Percentiles rank a stretch among this genome's conserved stretches.
Conservation (phyloP, 2,888 invertebrate species). For the Drosophila colorata region DNA sequence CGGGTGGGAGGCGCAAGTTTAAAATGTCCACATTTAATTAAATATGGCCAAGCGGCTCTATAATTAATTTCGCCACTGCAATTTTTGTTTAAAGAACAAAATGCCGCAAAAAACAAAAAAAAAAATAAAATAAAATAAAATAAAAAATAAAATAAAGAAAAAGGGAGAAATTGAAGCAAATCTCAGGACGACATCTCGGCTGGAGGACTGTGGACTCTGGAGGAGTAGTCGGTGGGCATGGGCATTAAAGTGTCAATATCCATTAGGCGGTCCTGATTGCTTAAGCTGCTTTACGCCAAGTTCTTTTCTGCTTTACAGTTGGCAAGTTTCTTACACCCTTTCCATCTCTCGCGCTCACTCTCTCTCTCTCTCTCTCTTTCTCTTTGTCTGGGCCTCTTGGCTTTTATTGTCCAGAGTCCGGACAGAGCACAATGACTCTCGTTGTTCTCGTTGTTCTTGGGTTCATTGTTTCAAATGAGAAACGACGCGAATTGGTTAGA, state of each 20-base stretch:
- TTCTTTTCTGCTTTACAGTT: conserved; percentile 73
- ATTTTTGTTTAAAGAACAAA: conserved; percentile 75
- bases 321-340: conserved; percentile 63
- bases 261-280: conserved; percentile 81
- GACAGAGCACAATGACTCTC: conserved; percentile 70
- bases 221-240: conserved; percentile 52
- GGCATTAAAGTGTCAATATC: conserved; percentile 80
- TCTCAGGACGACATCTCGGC: conserved; percentile 70
- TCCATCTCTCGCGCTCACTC: conserved; percentile 7
- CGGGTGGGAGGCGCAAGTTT: conserved; percentile 42
- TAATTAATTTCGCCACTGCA: conserved; percentile 77
- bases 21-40: conserved; percentile 78
- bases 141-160: conserved; percentile 10
- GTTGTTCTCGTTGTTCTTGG: conserved; percentile 66
- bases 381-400: conserved; percentile 46
- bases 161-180: conserved; percentile 53
- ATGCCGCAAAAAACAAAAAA: conserved; percentile 53
- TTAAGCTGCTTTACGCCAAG: conserved; percentile 80
- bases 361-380: conserved; percentile 9
- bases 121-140: conserved; percentile 9
- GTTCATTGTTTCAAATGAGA: conserved; percentile 79
- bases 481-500: conserved; percentile 80
- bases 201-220: conserved; percentile 28
- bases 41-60: conserved; percentile 75
- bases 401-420: conserved; percentile 71